Base-by-base conservation (phyloP, 2,113 vertebrate species). In the Galemys pyrenaicus region DNA sequence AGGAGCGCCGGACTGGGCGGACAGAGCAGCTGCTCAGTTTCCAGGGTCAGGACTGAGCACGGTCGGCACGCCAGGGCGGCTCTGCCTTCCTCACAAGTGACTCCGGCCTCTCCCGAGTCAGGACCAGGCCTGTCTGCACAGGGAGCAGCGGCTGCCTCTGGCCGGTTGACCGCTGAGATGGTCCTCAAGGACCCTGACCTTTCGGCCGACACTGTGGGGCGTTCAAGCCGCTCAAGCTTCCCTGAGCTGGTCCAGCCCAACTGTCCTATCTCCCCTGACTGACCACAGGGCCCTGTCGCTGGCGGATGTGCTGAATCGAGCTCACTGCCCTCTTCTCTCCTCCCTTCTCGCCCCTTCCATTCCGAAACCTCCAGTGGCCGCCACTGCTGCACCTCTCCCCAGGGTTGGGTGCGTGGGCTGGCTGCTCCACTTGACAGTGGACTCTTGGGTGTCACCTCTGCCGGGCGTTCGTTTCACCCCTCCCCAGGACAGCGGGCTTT, bases 281-380 rank as follows among this genome's bases (percentile, higher is more conserved):
- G 54, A 3, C 64, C 26, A 37, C 28, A n/a, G 0, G 1, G 17
- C 68, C 0, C 0, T 28, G 10, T 32, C 17, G 7, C 0, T 3
- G 9, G 17, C 13, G 22, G 10, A 30, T 39, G 20, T 30, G 37
- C 1, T 32, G 0, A 1, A 11, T 9, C 1, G 22, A n/a, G 19
- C 24, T 41, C 9, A 6, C 28, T 24, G 17, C 9, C 16, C 24
- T 82, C 60, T 35, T 11, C 8, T 68, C 20, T 35, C 26, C 7
- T n/a, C 39, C 5, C 35, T 8, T 39, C 5, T 15, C 0, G 5
- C 17, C 16, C 3, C 39, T 54, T 46, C 35, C 3, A 3, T 24
- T 16, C 9, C 58, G 67, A 73, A 65, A 35, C 46, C 26, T 7
- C 78, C 39, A 37, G 54, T 22, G 5, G 20, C 37, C 62, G 58